Conservation (phyloP, 92 coral and sea anemone species). For the Umimayanthus kanabou region DNA sequence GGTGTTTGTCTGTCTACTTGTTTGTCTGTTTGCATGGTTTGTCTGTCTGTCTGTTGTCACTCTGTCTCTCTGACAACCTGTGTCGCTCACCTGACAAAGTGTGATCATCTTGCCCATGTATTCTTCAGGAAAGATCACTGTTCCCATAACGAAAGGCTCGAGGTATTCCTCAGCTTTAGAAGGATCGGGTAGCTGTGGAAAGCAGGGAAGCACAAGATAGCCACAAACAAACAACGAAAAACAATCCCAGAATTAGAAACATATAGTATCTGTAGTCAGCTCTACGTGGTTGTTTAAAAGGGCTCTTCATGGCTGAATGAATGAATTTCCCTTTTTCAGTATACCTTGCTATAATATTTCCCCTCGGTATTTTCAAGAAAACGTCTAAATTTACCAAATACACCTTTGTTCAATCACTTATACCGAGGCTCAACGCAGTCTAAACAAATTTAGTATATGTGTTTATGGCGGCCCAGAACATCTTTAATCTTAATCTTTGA, state of each 20-base stretch:
- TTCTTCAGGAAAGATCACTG: slow-evolving; percentile 87
- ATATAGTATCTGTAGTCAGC: no score
- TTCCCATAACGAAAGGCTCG: slow-evolving; percentile 91
- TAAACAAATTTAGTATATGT: no score
- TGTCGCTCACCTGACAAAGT: slow-evolving; percentile 78
- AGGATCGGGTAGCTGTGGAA: slow-evolving; percentile 84
- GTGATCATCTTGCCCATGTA: slow-evolving; percentile 92
- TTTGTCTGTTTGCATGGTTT: not conserved
- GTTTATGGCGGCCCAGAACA: no score
- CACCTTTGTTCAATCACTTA: no score
- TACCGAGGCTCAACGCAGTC: no score
- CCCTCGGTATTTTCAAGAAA: no score
- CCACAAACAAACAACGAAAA: not conserved
- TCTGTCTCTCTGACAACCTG: not conserved
- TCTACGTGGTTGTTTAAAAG: no score
- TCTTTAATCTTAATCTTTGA: no score
- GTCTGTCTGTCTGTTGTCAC: not conserved
- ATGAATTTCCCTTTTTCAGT: no score
- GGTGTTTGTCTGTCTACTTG: not conserved
- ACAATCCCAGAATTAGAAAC: not conserved
- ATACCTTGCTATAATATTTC: no score
- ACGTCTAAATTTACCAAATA: no score
- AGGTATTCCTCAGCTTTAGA: slow-evolving; percentile 73
- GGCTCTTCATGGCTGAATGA: no score
- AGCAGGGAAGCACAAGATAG: not conserved